phyloP scores from a whole-genome alignment of 2,888 invertebrate species.

The Halictus quadricinctus region DNA sequence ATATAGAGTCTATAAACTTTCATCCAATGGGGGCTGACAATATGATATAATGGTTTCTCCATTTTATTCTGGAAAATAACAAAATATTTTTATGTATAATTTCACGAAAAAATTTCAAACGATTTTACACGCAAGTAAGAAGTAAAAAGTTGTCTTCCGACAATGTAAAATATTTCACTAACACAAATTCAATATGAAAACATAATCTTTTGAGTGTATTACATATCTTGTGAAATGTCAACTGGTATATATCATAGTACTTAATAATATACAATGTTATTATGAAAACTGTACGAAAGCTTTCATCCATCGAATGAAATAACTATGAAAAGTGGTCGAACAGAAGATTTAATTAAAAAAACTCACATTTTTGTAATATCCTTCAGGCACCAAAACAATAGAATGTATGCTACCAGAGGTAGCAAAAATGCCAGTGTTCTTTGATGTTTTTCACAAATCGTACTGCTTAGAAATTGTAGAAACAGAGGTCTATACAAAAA shows the following conservation, averaged over 20 bases:
- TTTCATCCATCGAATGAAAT: background rate
- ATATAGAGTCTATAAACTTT: constrained; percentile 43
- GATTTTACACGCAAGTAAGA: background rate
- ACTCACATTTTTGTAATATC: constrained; percentile 57
- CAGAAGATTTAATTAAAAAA: background rate
- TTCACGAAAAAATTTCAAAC: background rate
- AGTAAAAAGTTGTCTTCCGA: background rate
- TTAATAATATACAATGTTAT: constrained; percentile 2
- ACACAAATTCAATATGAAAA: background rate
- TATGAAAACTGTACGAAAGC: background rate
- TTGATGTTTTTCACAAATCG: constrained; percentile 14
- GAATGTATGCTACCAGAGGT: constrained; percentile 25
- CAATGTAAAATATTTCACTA: background rate
- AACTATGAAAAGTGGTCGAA: background rate
- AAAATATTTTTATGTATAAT: constrained; percentile 14
- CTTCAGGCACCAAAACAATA: constrained; percentile 47
- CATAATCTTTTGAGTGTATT: background rate
- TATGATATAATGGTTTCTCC: constrained; percentile 44
- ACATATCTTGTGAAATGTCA: constrained; percentile 13
- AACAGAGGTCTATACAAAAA: constrained; percentile 26
- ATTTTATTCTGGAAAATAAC: constrained; percentile 64
- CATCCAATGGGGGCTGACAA: constrained; percentile 38
- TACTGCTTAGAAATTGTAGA: constrained; percentile 12
- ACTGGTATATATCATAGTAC: constrained; percentile 16
- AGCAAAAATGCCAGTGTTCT: constrained; percentile 20